These are phyloP conservation scores for Drosophila kikkawai DNA, from an alignment of 1,140 invertebrate genomes.

Conservation along the genomic window DNA sequence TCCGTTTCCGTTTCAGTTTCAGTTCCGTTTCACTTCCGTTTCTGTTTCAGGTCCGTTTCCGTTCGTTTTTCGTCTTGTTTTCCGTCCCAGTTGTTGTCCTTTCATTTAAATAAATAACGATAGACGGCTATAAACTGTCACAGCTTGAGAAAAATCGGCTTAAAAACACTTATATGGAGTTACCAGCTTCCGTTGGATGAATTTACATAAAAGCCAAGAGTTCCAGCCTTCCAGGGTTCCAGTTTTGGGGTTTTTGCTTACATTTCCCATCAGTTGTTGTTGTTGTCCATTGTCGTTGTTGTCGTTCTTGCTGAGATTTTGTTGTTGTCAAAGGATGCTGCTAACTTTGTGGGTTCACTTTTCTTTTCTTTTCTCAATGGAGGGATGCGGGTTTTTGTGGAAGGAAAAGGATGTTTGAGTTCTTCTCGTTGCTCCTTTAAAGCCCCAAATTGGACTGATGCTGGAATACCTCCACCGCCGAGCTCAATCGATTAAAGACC, in stretches of 20 bases:
- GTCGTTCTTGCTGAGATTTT: slow-evolving; percentile 56
- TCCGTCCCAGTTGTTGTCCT: not conserved
- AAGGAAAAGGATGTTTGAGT: too few species aligned
- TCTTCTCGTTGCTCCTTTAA: too few species aligned
- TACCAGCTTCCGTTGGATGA: not conserved
- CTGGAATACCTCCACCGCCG: slow-evolving; percentile 86
- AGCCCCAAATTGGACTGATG: slow-evolving; percentile 64
- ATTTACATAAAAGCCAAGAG: not conserved
- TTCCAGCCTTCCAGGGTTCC: not conserved
- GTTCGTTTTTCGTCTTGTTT: not conserved
- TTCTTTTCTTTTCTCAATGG: slow-evolving; percentile 13
- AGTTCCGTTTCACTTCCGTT: too few species aligned
- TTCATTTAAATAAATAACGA: slow-evolving; percentile 21
- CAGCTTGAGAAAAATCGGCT: slow-evolving; percentile 31
- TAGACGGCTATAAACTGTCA: slow-evolving; percentile 35
- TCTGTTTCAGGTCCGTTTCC: not conserved
- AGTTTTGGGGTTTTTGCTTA: not conserved
- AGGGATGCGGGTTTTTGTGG: slow-evolving; percentile 11
- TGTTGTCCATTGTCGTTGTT: slow-evolving; percentile 7
- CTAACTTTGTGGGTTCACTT: not conserved
- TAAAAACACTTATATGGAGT: slow-evolving; percentile 1
- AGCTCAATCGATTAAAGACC: slow-evolving; percentile 90
- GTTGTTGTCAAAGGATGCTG: slow-evolving; percentile 31
- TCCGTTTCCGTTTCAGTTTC: too few species aligned
- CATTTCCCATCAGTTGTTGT: not conserved